Conservation (phyloP, 2,888 invertebrate genomes). For the Allygus modestus region DNA sequence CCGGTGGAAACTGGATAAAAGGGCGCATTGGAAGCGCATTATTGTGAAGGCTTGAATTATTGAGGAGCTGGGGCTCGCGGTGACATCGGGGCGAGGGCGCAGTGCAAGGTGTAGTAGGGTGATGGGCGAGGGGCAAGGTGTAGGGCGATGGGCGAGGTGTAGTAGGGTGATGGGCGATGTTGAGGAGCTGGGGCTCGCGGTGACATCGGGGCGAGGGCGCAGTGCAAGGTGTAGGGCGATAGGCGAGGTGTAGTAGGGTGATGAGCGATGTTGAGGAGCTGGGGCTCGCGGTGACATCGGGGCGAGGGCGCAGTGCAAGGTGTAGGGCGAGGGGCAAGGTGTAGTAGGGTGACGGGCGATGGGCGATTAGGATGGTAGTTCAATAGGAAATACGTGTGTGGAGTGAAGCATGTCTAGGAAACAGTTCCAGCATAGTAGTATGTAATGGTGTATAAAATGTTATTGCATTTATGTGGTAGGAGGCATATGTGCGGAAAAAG, state of each 20-base stretch:
- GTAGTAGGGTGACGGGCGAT: conserved; percentile 17
- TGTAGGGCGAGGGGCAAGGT: no score
- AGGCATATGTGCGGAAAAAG: no score
- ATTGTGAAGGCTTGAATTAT: conserved; percentile 38
- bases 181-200: not conserved
- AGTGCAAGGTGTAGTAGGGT: no score
- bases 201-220: conserved; percentile 21
- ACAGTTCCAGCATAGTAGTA: no score
- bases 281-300: conserved; percentile 21
- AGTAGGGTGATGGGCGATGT: conserved; percentile 20
- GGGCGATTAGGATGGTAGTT: no score
- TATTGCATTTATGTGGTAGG: no score
- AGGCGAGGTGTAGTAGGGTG: not conserved
- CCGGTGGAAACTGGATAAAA: conserved; percentile 49
- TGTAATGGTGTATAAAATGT: no score
- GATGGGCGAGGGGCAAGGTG: not conserved
- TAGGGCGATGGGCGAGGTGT: no score
- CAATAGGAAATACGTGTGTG: no score
- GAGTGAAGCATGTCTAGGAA: no score
- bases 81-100: conserved; percentile 21
- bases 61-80: not conserved
- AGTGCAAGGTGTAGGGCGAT: no score
- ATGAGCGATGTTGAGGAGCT: conserved; percentile 21
- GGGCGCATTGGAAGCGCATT: conserved; percentile 42
- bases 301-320: no score